Conservation (phyloP, 2,797 vertebrate genomes). For the Ctenopoma kingsleyae region DNA sequence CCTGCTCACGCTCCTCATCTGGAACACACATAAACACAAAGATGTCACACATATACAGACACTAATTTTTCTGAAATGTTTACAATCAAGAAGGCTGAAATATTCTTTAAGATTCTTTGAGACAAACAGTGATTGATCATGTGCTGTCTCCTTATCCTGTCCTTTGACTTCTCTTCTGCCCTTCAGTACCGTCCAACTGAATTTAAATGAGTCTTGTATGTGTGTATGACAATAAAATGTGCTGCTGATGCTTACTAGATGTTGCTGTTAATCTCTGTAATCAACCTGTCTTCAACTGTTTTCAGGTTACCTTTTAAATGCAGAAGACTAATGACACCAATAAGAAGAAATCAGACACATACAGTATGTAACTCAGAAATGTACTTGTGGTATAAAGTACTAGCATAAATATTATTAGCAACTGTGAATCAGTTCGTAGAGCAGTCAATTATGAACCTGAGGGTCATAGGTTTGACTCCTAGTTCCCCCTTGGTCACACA, state of each 20-base stretch:
- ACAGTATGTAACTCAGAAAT: background rate
- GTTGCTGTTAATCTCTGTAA: conserved; percentile 35
- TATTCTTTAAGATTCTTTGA: conserved; percentile 4
- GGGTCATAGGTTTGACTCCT: too few relatives aligned
- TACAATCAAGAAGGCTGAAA: conserved; percentile 2
- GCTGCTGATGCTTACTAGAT: conserved; percentile 38
- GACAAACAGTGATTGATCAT: background rate
- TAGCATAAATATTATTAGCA: too few relatives aligned
- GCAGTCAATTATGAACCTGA: too few relatives aligned
- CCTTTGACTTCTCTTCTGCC: conserved; percentile 39
- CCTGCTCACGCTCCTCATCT: conserved; percentile 95
- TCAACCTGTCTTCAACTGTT: background rate
- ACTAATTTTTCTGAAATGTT: conserved; percentile 7
- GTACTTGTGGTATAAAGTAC: too few relatives aligned
- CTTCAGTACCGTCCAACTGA: conserved; percentile 60
- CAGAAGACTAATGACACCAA: background rate
- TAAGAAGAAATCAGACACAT: background rate
- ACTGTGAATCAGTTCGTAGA: too few relatives aligned
- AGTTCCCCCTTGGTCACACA: too few relatives aligned
- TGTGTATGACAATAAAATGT: conserved; percentile 66
- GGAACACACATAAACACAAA: conserved; percentile 45
- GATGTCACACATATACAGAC: background rate
- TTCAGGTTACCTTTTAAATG: conserved; percentile 11
- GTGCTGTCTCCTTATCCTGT: conserved; percentile 10
- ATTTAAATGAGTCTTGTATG: conserved; percentile 39